Evolutionary conservation across 2,888 invertebrate genomes (phyloP), one percentile per base, ranked within the genome.

Genomic region (Stenodema calcarata): DNA sequence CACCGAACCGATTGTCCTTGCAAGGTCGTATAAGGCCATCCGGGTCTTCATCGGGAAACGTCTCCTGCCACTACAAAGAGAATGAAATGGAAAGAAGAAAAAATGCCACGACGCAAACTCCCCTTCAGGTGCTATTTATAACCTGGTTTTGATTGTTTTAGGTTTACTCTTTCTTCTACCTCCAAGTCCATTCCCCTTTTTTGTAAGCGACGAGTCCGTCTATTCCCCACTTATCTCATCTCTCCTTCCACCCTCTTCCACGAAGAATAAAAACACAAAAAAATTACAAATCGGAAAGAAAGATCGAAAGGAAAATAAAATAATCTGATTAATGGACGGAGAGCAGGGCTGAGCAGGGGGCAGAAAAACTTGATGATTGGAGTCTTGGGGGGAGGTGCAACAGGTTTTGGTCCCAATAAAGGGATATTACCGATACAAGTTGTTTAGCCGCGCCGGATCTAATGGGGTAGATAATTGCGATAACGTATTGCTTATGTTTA

Each of bases 1-100:
- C 62, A 0, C 1, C 11, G 54, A 14, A 70, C 4, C 27, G 2
- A 73, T 35, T 73, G 73, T 73, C 73, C 73, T 73, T 73, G 73
- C 73, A 73, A 73, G 73, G 73, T 73, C 73, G 73, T 73, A 73
- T 73, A 73, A 35, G 73, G 73, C 73, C 73, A 73, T 73, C 16
- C 70, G 28, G 16, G 70, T 70, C 62, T 62, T 23, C 62, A 62
- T 0, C 18, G 23, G 62, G 9, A 23, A 62, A n/a, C 16, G 69
- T 73, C 18, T 18, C 16, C n/a, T n/a, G 30, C 30, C 41, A 73
- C 16, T 18, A 18, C 30, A 30, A 35, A 73, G 14, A 35, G n/a
- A 73, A 30, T 41, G 73, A 73, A 54, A 54, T n/a, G 28, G 1
- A 28, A 35, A 35, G 30, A 18, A 73, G 18, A 73, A 73, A 41